Conservation (phyloP, 2,113 vertebrate genomes). For the Caracal caracal region DNA sequence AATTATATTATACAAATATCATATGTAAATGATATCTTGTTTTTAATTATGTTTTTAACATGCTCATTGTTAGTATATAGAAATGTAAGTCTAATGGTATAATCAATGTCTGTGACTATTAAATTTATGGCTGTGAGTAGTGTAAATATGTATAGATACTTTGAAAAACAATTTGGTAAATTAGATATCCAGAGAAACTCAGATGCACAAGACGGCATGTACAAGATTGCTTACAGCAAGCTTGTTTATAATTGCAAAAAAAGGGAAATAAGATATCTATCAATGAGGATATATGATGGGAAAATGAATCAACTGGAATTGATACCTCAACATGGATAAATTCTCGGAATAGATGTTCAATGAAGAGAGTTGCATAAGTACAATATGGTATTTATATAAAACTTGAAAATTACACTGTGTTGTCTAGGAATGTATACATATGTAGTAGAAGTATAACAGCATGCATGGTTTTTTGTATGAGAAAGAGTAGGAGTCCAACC, state of each 20-base stretch:
- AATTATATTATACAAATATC: background rate
- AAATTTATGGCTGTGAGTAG: background rate
- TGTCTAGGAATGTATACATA: background rate
- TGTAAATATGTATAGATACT: background rate
- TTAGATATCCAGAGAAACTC: background rate
- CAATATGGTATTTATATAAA: background rate
- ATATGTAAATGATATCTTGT: slow-evolving; percentile 13
- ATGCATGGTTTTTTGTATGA: background rate
- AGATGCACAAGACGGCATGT: background rate
- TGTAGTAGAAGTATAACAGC: background rate
- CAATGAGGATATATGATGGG: background rate
- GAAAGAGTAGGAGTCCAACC: background rate
- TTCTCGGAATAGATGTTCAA: background rate
- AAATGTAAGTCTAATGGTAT: background rate
- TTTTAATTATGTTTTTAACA: slow-evolving; percentile 22
- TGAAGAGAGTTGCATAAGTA: background rate
- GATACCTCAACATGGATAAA: background rate
- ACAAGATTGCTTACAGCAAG: background rate
- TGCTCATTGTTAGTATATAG: background rate
- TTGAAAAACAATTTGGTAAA: background rate
- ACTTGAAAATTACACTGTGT: background rate
- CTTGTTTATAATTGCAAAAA: background rate
- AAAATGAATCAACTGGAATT: background rate
- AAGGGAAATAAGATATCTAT: background rate
- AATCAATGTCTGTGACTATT: background rate